These are phyloP conservation scores for Machimus atricapillus DNA, from an alignment of 2,888 invertebrate genomes.

Conservation along the genomic window DNA sequence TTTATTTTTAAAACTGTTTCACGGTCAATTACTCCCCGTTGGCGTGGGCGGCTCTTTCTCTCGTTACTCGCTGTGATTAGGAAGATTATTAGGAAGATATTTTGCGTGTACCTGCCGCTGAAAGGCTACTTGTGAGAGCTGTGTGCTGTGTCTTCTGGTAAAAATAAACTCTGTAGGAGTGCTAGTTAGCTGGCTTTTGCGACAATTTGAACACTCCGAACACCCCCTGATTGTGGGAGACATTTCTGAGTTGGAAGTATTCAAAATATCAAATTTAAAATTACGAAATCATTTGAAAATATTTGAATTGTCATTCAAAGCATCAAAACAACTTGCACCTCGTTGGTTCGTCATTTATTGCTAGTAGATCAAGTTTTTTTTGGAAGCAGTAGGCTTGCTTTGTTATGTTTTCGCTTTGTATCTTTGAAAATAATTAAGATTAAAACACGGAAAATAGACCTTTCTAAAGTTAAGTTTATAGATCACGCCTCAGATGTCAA, in stretches of 20 bases:
- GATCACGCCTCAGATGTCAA: too few species aligned
- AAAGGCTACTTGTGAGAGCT: background rate
- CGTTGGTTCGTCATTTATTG: background rate
- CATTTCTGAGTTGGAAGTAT: background rate
- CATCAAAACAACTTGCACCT: background rate
- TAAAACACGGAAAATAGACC: too few species aligned
- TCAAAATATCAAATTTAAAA: background rate
- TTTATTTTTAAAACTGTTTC: slow-evolving; percentile 61
- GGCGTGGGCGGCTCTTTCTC: slow-evolving; percentile 57
- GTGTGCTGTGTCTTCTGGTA: background rate
- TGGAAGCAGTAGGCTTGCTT: background rate
- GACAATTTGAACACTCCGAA: background rate
- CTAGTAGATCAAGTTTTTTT: background rate
- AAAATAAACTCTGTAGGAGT: background rate
- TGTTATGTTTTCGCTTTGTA: background rate
- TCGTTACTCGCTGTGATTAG: slow-evolving; percentile 18
- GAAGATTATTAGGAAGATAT: background rate
- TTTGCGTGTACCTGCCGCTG: background rate
- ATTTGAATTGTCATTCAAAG: background rate
- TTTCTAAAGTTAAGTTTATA: too few species aligned
- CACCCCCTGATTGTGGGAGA: background rate
- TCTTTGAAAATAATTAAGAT: too few species aligned
- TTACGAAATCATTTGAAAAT: background rate
- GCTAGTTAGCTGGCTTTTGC: background rate
- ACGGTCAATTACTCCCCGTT: slow-evolving; percentile 58